Percentiles rank a stretch among this genome's conserved stretches.
Evolutionary conservation across 2,797 vertebrate species (phyloP).

Genomic region (Sebastes ruberrimus): DNA sequence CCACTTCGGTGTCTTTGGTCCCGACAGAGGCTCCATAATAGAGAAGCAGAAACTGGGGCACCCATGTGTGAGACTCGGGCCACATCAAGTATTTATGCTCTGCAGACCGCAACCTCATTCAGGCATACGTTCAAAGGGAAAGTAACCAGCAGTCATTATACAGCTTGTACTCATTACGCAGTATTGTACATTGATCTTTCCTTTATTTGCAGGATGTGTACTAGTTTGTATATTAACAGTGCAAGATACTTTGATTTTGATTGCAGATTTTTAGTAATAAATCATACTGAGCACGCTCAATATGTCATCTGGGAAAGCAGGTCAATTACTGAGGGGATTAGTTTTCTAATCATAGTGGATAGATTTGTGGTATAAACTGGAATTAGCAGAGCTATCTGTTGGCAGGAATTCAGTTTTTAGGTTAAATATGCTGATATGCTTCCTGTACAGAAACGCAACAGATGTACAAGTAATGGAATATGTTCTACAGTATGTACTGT

Average conservation of each 20-base stretch:
- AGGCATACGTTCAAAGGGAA: conserved; percentile 44
- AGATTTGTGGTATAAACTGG: conserved; percentile 19
- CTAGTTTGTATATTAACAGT: conserved; percentile 48
- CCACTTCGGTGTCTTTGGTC: background rate
- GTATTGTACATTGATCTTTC: conserved; percentile 51
- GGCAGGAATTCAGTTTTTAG: conserved; percentile 11
- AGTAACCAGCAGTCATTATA: conserved; percentile 50
- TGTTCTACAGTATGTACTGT: background rate
- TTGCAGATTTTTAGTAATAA: conserved; percentile 14
- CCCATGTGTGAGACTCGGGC: conserved; percentile 34
- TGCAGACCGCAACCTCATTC: conserved; percentile 57
- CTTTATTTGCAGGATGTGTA: conserved; percentile 35
- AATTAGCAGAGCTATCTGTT: conserved; percentile 14
- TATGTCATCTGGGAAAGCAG: conserved; percentile 45
- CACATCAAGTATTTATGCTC: conserved; percentile 69
- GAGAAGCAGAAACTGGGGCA: conserved; percentile 48
- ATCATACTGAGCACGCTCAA: conserved; percentile 31
- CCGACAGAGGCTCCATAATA: conserved; percentile 12
- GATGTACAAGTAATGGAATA: background rate
- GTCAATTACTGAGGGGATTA: conserved; percentile 52
- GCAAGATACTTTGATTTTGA: conserved; percentile 16
- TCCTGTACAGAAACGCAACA: background rate
- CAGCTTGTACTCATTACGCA: conserved; percentile 60
- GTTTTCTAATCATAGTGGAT: conserved; percentile 25
- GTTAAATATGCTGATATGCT: background rate